Base-by-base conservation (phyloP, 2,888 invertebrate genomes). In the Thymelicus acteon region DNA sequence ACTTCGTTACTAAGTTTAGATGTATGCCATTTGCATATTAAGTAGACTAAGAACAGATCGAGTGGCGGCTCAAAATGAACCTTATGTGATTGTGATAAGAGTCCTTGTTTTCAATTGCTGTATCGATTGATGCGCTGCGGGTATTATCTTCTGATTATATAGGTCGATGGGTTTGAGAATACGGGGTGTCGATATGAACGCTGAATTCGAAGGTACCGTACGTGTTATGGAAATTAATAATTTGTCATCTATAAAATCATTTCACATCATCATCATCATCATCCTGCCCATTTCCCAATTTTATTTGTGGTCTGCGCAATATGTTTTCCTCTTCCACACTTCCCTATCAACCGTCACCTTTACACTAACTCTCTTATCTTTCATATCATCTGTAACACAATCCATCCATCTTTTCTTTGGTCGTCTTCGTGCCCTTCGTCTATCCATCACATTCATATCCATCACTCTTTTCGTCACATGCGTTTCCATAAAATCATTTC, bases 11-110 rank as follows among this genome's bases (percentile, higher is more conserved):
- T 37, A 47, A 68, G 44, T 68, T 54, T 44, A n/a, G 24, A 68
- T 63, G 63, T 69, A 63, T 69, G 57, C 62, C 24, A 69, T 69
- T 63, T 63, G 69, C 68, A 68, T 68, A 13, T 52, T 60, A 52
- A 67, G 12, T 2, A 67, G 60, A 12, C 44, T 44, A 44, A 31
- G 31, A 31, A 40, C 24, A 31, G 54, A 48, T 52, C 12, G 6
- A 39, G 39, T 31, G n/a, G n/a, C 3, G 12, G 44, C 7, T n/a
- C 6, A 52, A 49, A 54, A 40, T n/a, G 13, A 24, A 52, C 52
- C 39, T 52, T 64, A 39, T 64, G 39, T 2, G 2, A 12, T 19
- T 52, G 63, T 58, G 7, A 58, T 39, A 58, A 58, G 39, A 15
- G n/a, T 7, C 19, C 8, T 5, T 19, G 7, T 15, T 2, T 12